A percentile compares a stretch with the other conserved stretches of the same genome.
Evolutionary conservation across 2,797 vertebrate genomes (phyloP).

Genomic region (Prunella strophiata): DNA sequence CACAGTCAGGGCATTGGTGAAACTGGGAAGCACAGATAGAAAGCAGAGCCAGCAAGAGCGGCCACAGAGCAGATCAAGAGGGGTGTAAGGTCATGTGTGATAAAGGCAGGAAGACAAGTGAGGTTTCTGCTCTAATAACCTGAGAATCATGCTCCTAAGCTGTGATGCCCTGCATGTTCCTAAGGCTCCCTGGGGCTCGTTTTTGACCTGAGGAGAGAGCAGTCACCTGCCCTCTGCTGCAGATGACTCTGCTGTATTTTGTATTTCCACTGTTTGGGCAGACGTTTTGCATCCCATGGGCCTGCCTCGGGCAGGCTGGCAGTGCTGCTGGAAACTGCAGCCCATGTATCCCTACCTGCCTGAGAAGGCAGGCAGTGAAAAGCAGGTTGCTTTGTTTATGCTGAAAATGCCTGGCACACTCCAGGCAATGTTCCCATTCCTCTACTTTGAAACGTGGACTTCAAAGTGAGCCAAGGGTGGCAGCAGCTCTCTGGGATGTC

Average conservation of each 20-base stretch:
- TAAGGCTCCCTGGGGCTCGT: background rate
- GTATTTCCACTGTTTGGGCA: fast-evolving
- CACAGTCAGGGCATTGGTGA: background rate
- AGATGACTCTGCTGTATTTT: background rate
- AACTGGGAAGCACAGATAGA: background rate
- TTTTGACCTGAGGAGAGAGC: background rate
- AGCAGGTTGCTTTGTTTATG: background rate
- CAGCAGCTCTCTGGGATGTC: background rate
- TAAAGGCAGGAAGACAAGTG: background rate
- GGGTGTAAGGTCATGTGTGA: background rate
- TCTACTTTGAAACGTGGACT: background rate
- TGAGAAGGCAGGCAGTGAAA: background rate
- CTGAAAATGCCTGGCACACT: background rate
- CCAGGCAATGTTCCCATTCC: background rate
- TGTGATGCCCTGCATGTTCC: background rate
- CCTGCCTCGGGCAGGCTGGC: background rate
- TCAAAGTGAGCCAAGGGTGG: background rate
- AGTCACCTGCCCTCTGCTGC: background rate
- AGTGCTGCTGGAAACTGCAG: background rate
- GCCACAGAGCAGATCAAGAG: background rate
- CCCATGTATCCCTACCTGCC: background rate
- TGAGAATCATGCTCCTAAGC: background rate
- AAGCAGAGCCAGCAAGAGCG: background rate
- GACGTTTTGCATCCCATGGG: background rate
- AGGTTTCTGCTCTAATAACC: conserved; percentile 12